These are phyloP conservation scores for Torymus texanus DNA, from an alignment of 2,888 invertebrate species.

Conservation along the genomic window DNA sequence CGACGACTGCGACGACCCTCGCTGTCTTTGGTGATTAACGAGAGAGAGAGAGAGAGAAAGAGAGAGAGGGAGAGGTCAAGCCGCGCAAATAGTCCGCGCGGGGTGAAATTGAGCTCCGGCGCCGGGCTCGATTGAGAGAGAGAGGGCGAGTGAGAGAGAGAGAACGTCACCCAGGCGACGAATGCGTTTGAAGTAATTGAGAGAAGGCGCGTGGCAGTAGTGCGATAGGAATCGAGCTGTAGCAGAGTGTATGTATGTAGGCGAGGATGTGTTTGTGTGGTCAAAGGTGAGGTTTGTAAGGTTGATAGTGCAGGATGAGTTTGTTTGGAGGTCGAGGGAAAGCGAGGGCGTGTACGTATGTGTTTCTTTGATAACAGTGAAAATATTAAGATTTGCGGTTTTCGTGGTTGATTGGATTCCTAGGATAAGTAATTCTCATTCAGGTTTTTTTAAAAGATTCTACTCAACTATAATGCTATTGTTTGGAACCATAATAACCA, in stretches of 20 bases:
- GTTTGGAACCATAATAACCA: too few relatives aligned
- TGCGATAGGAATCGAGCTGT: constrained; percentile 1
- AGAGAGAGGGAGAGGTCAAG: constrained; percentile 62
- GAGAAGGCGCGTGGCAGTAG: constrained; percentile 6
- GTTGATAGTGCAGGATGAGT: too few relatives aligned
- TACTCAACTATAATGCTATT: too few relatives aligned
- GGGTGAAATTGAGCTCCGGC: constrained; percentile 69
- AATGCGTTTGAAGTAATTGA: constrained; percentile 56
- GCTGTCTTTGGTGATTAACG: constrained; percentile 74
- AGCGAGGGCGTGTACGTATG: too few relatives aligned
- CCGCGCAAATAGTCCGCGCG: constrained; percentile 62
- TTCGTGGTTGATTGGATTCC: too few relatives aligned
- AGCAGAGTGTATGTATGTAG: too few relatives aligned
- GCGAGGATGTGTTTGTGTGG: background rate
- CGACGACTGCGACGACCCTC: constrained; percentile 58
- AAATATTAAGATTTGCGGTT: too few relatives aligned
- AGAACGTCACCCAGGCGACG: constrained; percentile 52
- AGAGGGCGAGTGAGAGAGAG: constrained; percentile 37
- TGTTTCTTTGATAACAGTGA: too few relatives aligned
- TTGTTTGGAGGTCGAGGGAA: too few relatives aligned
- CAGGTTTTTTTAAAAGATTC: too few relatives aligned
- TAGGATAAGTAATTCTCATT: too few relatives aligned
- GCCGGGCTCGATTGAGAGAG: constrained; percentile 68
- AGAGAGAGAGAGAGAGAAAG: constrained; percentile 38
- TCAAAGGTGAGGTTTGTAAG: constrained; percentile 25